Base-by-base conservation (phyloP, 2,888 invertebrate species). In the Heterodera filipjevi region DNA sequence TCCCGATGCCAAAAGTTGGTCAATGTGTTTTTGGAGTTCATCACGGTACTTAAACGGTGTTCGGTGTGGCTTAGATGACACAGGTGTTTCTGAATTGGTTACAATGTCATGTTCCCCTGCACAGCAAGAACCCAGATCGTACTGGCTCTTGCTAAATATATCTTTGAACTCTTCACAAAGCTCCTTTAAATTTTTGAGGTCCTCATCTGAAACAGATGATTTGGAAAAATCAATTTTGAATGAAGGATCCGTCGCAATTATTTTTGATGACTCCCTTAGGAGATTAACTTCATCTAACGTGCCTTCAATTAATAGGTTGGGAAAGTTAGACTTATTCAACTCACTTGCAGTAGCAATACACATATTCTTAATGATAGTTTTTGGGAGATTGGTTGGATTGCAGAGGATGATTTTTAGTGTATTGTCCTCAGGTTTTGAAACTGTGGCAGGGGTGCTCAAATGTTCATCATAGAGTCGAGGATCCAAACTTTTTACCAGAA, bases 21-120 rank as follows among this genome's bases (percentile, higher is more conserved):
- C 80, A 12, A 85, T 82, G 66, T 85, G 83, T 16, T 82, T 70
- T n/a, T 84, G 79, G 0, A 84, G 71, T 46, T 85, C 81, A 0
- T 79, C 75, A 59, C 80, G 79, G 64, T 73, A 82, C n/a, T 80
- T 81, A 2, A 73, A 73, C 12, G 85, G 85, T 0, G 81, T 80
- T 12, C 84, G 66, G 19, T 77, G 76, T 0, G 82, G 82, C 35
- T 81, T 66, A 0, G 35, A 66, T 44, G 49, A 70, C 5, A 82
- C 71, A 0, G 83, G 84, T 0, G 78, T 64, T 30, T 83, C 80
- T 0, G 82, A 81, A 35, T 77, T 82, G 6, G 82, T 83, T 30
- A 81, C 76, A 46, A 85, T 84, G n/a, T 82, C 77, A 3, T 81
- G 78, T 19, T 79, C 79, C 1, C 73, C 80, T 0, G 78, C 79